These are phyloP conservation scores for Pterocles burchelli DNA, from an alignment of 2,113 vertebrate species.

Conservation along the genomic window DNA sequence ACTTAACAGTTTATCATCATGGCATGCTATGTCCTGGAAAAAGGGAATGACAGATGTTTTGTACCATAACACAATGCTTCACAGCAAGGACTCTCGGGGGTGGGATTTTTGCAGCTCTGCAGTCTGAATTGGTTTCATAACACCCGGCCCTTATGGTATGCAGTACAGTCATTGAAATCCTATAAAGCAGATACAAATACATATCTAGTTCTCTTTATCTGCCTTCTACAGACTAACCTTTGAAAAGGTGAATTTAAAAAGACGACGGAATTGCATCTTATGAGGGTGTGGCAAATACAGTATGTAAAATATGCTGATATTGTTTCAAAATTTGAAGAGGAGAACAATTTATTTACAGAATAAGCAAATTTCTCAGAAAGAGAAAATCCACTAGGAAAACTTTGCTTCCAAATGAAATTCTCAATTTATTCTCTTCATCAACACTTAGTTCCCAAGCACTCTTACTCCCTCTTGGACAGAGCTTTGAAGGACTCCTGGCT, in stretches of 20 bases:
- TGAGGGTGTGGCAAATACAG: not conserved
- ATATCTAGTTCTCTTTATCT: not conserved
- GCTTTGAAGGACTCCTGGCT: not conserved
- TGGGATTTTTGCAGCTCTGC: not conserved
- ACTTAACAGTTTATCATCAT: not conserved
- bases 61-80: not conserved
- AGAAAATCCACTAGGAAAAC: not conserved
- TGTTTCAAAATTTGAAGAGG: not conserved
- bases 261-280: not conserved
- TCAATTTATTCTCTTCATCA: not conserved
- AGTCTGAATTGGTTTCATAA: not conserved
- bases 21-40: not conserved
- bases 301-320: not conserved
- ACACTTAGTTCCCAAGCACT: not conserved
- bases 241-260: not conserved
- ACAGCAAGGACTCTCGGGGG: rapidly evolving
- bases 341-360: not conserved
- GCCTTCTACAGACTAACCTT: not conserved
- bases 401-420: not conserved
- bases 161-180: not conserved
- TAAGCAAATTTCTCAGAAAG: not conserved
- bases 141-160: rapidly evolving
- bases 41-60: not conserved
- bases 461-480: not conserved
- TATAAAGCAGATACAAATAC: not conserved